These are phyloP conservation scores for Alligator sinensis DNA, from an alignment of 2,113 vertebrate species.

Conservation along the genomic window DNA sequence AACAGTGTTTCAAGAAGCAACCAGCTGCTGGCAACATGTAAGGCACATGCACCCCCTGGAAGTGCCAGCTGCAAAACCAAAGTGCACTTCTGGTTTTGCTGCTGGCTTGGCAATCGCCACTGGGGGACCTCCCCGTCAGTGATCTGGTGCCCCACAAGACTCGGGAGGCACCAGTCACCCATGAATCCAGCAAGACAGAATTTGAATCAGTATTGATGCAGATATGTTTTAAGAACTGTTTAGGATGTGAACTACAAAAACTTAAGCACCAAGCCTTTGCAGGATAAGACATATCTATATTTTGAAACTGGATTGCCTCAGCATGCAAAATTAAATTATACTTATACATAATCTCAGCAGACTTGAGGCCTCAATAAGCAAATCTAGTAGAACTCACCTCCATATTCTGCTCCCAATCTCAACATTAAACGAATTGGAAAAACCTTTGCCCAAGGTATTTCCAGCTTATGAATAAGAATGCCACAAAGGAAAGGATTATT, in stretches of 20 bases:
- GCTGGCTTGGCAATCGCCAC: too few relatives aligned
- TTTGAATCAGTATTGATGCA: background rate
- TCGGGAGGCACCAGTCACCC: too few relatives aligned
- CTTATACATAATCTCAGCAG: background rate
- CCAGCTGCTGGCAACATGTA: too few relatives aligned
- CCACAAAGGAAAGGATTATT: conserved; percentile 88
- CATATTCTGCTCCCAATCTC: conserved; percentile 89
- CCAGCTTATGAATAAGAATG: conserved; percentile 92
- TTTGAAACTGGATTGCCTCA: background rate
- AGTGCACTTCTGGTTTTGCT: too few relatives aligned
- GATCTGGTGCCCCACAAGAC: too few relatives aligned
- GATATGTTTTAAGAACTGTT: background rate
- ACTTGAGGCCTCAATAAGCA: background rate
- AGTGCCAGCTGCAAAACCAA: too few relatives aligned
- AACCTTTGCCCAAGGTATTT: conserved; percentile 96
- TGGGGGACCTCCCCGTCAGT: too few relatives aligned
- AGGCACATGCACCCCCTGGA: too few relatives aligned
- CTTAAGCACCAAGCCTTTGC: background rate
- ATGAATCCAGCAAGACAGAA: background rate
- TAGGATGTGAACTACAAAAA: background rate
- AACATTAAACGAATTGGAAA: conserved; percentile 94
- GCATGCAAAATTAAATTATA: background rate
- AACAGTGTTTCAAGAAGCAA: background rate
- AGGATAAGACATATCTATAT: background rate
- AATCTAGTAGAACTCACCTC: conserved; percentile 79